Conservation (phyloP, 1,140 invertebrate species). For the Tribolium castaneum region DNA sequence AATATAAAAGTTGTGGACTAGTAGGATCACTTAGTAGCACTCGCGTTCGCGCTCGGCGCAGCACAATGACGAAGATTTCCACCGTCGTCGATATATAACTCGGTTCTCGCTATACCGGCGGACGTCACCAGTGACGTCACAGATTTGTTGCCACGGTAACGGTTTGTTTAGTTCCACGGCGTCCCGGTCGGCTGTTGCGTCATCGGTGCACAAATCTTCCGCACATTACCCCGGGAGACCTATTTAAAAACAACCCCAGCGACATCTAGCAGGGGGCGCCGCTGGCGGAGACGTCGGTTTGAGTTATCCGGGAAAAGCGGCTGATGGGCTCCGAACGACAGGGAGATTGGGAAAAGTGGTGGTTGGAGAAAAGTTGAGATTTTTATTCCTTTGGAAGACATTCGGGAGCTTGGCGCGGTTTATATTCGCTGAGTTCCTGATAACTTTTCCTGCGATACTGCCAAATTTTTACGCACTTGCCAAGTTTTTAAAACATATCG, state of each 20-base stretch:
- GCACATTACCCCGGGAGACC: conserved; percentile 47
- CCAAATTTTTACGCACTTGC: no score
- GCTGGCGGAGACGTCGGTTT: no score
- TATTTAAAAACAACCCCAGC: conserved; percentile 40
- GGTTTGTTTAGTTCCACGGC: conserved; percentile 60
- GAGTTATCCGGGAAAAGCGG: no score
- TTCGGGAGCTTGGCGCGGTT: no score
- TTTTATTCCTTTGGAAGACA: no score
- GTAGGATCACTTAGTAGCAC: conserved; percentile 60
- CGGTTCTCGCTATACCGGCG: conserved; percentile 51
- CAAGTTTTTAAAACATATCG: no score
- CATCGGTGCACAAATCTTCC: conserved; percentile 55
- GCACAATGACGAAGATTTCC: conserved; percentile 59
- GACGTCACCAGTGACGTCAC: conserved; percentile 61
- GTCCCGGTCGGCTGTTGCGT: conserved; percentile 54
- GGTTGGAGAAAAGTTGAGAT: no score
- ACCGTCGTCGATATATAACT: conserved; percentile 62
- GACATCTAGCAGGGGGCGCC: not conserved
- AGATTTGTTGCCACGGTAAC: conserved; percentile 58
- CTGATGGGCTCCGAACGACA: no score
- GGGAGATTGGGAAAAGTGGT: no score
- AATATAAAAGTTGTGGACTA: conserved; percentile 64
- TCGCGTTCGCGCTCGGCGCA: conserved; percentile 60
- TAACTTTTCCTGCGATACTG: no score
- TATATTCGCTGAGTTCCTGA: no score